Conservation (phyloP, 2,113 vertebrate species). For the Colinus virginianus region DNA sequence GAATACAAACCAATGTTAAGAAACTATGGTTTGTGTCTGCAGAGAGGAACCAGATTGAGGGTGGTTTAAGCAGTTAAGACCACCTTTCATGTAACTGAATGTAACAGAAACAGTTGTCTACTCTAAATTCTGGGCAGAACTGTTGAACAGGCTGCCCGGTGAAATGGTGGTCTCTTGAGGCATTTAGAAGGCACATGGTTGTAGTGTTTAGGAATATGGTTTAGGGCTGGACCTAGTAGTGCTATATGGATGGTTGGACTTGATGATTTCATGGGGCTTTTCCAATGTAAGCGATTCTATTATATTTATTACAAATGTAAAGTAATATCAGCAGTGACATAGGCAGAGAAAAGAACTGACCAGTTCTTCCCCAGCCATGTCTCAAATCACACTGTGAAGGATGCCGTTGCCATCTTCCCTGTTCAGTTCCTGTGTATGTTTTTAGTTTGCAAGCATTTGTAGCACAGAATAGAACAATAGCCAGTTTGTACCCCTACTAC, state of each 20-base stretch:
- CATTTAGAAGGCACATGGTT: background rate
- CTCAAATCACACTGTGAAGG: background rate
- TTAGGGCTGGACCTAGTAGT: background rate
- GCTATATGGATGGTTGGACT: background rate
- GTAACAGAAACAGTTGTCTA: fast-evolving
- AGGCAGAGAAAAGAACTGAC: background rate
- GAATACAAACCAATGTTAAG: background rate
- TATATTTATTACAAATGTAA: background rate
- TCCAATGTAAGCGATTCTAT: background rate
- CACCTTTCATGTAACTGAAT: background rate
- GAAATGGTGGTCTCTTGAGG: background rate
- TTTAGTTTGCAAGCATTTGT: background rate
- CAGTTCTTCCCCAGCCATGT: background rate
- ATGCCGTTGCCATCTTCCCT: background rate
- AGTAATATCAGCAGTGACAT: background rate
- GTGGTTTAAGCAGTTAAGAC: background rate
- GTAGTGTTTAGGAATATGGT: background rate
- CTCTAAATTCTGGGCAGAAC: background rate
- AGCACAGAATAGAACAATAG: background rate
- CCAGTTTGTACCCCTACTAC: background rate
- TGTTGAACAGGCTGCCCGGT: background rate
- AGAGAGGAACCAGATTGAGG: background rate
- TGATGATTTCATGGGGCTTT: background rate
- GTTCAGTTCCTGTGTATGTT: background rate
- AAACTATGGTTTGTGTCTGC: background rate